These are phyloP conservation scores for Drosophila formosana DNA, from an alignment of 2,888 invertebrate genomes.

Conservation along the genomic window DNA sequence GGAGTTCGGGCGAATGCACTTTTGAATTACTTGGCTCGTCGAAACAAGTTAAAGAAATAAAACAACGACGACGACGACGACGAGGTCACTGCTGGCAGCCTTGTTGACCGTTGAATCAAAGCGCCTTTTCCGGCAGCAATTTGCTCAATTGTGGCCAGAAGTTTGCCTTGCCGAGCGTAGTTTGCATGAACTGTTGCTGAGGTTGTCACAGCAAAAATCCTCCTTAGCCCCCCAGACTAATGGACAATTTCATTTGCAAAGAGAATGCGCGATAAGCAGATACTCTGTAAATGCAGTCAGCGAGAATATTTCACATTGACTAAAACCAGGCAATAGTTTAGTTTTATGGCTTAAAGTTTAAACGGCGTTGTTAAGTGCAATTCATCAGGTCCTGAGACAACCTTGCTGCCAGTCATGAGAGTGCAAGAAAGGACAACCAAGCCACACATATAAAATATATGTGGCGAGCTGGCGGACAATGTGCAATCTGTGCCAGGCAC, in stretches of 20 bases:
- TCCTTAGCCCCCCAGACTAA: neutral
- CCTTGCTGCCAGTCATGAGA: slow-evolving; percentile 4
- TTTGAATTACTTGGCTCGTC: slow-evolving; percentile 65
- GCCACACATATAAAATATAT: slow-evolving; percentile 54
- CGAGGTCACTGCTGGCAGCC: slow-evolving; percentile 28
- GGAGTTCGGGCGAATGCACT: slow-evolving; percentile 63
- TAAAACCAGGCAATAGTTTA: neutral
- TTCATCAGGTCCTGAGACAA: slow-evolving; percentile 7
- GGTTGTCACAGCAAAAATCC: slow-evolving; percentile 29
- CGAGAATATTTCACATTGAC: too few relatives aligned
- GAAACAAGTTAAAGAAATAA: slow-evolving; percentile 29
- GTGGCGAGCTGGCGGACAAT: slow-evolving; percentile 64
- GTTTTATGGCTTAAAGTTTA: neutral
- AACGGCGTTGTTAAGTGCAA: neutral
- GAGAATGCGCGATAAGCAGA: neutral
- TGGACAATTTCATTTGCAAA: neutral
- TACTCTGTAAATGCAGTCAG: neutral
- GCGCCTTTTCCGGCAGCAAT: slow-evolving; percentile 69
- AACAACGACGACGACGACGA: neutral
- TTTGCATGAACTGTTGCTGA: slow-evolving; percentile 52
- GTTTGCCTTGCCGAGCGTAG: slow-evolving; percentile 39
- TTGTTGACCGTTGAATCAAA: slow-evolving; percentile 63
- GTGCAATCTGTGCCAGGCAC: slow-evolving; percentile 77
- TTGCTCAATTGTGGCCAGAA: slow-evolving; percentile 64
- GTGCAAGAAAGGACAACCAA: slow-evolving; percentile 17